Conservation (phyloP, 2,113 vertebrate species). For the Sminthopsis crassicaudata region DNA sequence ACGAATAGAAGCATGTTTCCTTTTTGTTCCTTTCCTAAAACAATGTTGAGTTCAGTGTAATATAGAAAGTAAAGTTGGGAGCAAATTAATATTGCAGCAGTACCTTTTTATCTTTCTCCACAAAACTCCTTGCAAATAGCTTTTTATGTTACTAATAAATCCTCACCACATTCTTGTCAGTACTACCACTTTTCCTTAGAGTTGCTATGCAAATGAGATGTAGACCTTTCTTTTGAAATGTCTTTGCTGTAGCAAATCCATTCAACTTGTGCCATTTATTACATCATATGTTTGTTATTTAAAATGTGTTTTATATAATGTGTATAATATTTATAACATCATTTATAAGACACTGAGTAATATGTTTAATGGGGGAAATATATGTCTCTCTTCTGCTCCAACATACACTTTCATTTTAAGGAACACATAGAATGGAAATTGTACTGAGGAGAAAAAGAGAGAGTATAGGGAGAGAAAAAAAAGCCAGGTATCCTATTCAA, state of each 20-base stretch:
- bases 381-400: slow-evolving; percentile 36
- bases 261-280: not conserved
- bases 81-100: not conserved
- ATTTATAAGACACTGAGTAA: not conserved
- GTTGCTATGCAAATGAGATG: not conserved
- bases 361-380: not conserved
- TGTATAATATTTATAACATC: not conserved
- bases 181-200: slow-evolving; percentile 27
- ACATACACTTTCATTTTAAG: slow-evolving; percentile 18
- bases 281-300: not conserved
- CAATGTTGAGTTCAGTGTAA: not conserved
- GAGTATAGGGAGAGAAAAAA: not conserved
- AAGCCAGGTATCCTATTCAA: not conserved
- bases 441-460: slow-evolving; percentile 42
- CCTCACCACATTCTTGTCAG: slow-evolving; percentile 46
- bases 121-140: slow-evolving; percentile 19
- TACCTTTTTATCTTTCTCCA: slow-evolving; percentile 43
- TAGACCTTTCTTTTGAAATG: slow-evolving; percentile 18
- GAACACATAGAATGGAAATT: slow-evolving; percentile 26
- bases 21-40: not conserved
- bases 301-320: not conserved
- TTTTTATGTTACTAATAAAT: not conserved
- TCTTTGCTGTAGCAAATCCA: not conserved
- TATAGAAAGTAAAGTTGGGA: not conserved
- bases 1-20: not conserved